Evolutionary conservation across 2,797 vertebrate genomes (phyloP), one percentile per base, ranked within the genome.

Genomic region (Myoxocephalus aenaeus): DNA sequence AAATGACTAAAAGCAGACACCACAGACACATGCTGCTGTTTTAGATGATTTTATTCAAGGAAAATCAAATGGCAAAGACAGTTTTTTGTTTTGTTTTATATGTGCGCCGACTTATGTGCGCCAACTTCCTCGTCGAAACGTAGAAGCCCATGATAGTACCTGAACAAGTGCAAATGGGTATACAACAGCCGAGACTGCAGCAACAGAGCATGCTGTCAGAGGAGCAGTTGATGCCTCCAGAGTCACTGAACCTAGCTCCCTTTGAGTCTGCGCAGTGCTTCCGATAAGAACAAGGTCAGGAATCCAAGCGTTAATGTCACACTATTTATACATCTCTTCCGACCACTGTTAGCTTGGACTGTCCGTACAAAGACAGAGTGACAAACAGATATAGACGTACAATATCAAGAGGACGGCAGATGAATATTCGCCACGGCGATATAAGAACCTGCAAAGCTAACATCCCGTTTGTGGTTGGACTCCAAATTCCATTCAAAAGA

Each of bases 251-350:
- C 81, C 71, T 34, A 34, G 34, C 69, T 42, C 48, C 0, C 0
- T 66, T 34, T n/a, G 89, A 76, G 87, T 58, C 63, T 92, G 90
- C 89, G 86, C 88, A 83, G 14, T 61, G 50, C 64, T 0, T 0
- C 66, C 36, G 40, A 58, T 5, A 50, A 22, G 46, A 73, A 79
- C 79, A 93, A 90, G 89, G 91, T 94, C 90, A 92, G 63, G 88
- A 89, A 91, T 92, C 48, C 80, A 59, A 56, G 7, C 14, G 25
- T 90, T 92, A 91, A 92, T 92, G 91, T 91, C 90, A 91, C 32
- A 71, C 73, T 59, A 93, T 93, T 93, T 92, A 87, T 93, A 93
- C 87, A 88, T 69, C 72, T 57, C 64, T 25, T 71, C 57, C 36
- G 48, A 59, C 36, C 64, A 46, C 62, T 38, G 62, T 70, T 18